Conservation (phyloP, 92 coral and sea anemone genomes). For the Phenganax marumi region DNA sequence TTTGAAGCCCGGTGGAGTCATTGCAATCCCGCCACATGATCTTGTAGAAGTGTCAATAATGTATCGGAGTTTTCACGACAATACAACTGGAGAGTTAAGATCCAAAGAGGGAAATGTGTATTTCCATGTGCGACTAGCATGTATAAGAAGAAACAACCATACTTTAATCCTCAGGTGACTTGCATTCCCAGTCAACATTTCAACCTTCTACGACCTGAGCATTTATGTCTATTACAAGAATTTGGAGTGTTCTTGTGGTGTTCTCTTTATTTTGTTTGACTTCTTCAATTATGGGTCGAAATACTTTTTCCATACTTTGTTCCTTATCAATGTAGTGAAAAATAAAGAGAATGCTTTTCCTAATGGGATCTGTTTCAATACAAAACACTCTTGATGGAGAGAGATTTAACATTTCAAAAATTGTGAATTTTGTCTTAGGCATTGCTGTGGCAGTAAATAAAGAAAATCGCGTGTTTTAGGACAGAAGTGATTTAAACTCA, state of each 20-base stretch:
- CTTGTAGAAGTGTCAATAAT: too few species aligned
- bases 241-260: conserved; percentile 25
- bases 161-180: too few species aligned
- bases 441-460: neutral
- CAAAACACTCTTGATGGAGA: neutral
- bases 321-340: neutral
- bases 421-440: neutral
- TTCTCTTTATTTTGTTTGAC: conserved; percentile 10
- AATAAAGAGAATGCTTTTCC: conserved; percentile 17
- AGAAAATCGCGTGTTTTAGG: neutral
- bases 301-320: neutral
- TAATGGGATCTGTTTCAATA: conserved; percentile 7
- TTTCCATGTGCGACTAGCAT: too few species aligned
- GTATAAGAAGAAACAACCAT: too few species aligned
- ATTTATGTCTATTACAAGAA: too few species aligned
- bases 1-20: too few species aligned
- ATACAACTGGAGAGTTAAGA: too few species aligned
- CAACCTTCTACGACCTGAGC: too few species aligned
- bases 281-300: conserved; percentile 3
- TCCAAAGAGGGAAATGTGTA: too few species aligned
- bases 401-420: neutral
- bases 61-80: too few species aligned
- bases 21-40: too few species aligned
- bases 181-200: too few species aligned
- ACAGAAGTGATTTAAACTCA: neutral